Base-by-base conservation (phyloP, 2,888 invertebrate species). In the Cistogaster globosa region DNA sequence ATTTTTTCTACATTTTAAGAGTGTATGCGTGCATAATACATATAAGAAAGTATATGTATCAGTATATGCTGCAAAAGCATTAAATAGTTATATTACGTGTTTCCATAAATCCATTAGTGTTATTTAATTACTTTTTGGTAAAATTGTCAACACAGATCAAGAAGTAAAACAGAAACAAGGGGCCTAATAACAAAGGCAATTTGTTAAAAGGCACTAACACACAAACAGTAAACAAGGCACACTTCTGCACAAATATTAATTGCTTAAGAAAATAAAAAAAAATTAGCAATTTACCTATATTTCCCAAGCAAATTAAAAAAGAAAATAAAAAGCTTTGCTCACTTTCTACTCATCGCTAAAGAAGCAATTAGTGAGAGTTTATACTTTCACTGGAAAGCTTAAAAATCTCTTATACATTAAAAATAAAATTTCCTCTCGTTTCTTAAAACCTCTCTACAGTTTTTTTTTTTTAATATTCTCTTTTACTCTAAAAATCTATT, bases 61-160 rank as follows among this genome's bases (percentile, higher is more conserved):
- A 57, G 48, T 26, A 22, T n/a, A n/a, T 36, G n/a, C 6, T 12
- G 26, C 63, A 58, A 20, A 42, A 53, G 63, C 65, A 58, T 76
- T 71, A 71, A 71, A 82, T 65, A 65, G 57, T 82, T 71, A n/a
- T 71, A 71, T 32, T 76, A 81, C 77, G 84, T 77, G 81, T 69
- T 74, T 74, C 58, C 77, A 74, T 77, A 76, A 60, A 81, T 63
- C 72, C 82, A 77, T 85, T 82, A 82, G 78, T 65, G 74, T 63
- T 72, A 78, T 84, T 84, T 84, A 84, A 84, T 84, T 84, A 78
- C 72, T 45, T 81, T 77, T 84, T 60, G 62, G 68, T 58, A 51
- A 63, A 84, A 74, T 77, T 68, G 77, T 81, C 75, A 78, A 57
- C 69, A 67, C 55, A 69, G 79, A 83, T 72, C 76, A 80, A 74